phyloP scores from a whole-genome alignment of 2,113 vertebrate genomes.

The Pseudorasbora parva region DNA sequence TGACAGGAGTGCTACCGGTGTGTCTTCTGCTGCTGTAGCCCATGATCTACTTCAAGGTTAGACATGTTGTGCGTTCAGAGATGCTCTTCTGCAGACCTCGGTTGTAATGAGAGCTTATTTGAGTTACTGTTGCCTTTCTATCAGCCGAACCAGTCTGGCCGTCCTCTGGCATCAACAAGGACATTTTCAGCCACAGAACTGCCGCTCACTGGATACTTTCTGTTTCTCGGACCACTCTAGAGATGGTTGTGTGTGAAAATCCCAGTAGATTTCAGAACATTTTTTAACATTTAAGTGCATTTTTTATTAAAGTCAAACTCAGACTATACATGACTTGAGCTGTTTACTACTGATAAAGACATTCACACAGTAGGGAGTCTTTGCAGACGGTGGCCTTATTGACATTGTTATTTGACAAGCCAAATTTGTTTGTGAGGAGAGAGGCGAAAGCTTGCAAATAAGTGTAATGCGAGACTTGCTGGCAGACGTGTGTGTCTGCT shows the following conservation, averaged over 20 bases:
- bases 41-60: not conserved
- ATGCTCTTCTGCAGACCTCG: not conserved
- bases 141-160: too few relatives aligned
- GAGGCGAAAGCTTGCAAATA: constrained; percentile 15
- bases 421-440: constrained; percentile 6
- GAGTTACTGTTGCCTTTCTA: too few relatives aligned
- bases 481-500: not conserved
- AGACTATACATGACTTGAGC: not conserved
- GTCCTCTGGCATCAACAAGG: too few relatives aligned
- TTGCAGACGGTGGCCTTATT: not conserved
- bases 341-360: constrained; percentile 4
- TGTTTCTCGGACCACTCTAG: too few relatives aligned
- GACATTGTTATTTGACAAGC: constrained; percentile 1
- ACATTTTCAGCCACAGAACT: too few relatives aligned
- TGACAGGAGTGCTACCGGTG: too few relatives aligned
- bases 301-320: not conserved
- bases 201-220: too few relatives aligned
- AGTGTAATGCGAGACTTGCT: not conserved
- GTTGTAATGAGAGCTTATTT: not conserved
- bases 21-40: not conserved
- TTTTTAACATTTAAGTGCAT: not conserved
- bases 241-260: too few relatives aligned
- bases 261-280: too few relatives aligned
- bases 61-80: not conserved
- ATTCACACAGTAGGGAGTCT: not conserved